phyloP scores from a whole-genome alignment of 2,113 vertebrate genomes.

The Pipa parva region DNA sequence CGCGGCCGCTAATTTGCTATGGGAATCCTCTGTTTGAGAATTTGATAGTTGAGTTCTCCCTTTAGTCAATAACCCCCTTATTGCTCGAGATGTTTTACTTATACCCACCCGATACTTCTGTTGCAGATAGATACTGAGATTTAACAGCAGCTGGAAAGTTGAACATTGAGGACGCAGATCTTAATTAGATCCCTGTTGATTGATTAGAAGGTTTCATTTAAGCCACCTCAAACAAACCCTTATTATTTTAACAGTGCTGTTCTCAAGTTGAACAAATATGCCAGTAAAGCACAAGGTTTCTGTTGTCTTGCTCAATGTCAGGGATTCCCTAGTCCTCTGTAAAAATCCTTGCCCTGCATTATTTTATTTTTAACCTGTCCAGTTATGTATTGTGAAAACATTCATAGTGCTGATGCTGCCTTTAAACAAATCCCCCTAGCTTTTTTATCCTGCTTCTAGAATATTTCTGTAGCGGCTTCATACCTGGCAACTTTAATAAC shows the following conservation, averaged over 20 bases:
- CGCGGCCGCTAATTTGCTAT: too few relatives aligned
- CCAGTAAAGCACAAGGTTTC: slow-evolving; percentile 23
- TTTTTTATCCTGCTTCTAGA: background rate
- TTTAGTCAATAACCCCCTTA: too few relatives aligned
- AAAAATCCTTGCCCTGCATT: slow-evolving; percentile 25
- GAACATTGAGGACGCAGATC: background rate
- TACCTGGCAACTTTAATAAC: background rate
- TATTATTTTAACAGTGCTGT: slow-evolving; percentile 19
- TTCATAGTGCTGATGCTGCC: slow-evolving; percentile 23
- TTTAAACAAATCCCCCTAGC: slow-evolving; percentile 28
- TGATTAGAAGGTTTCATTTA: slow-evolving; percentile 5
- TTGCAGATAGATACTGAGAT: too few relatives aligned
- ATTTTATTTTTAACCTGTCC: slow-evolving; percentile 14
- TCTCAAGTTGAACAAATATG: slow-evolving; percentile 20
- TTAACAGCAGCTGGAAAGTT: too few relatives aligned
- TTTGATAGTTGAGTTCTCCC: too few relatives aligned
- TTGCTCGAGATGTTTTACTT: too few relatives aligned
- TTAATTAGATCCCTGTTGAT: slow-evolving; percentile 3
- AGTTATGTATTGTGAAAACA: slow-evolving; percentile 7
- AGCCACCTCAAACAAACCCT: slow-evolving; percentile 4
- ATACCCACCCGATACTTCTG: too few relatives aligned
- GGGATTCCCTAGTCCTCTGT: slow-evolving; percentile 22
- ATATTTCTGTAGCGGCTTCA: background rate
- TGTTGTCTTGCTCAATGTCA: slow-evolving; percentile 20
- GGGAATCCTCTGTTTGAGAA: too few relatives aligned